Evolutionary conservation across 2,113 vertebrate genomes (phyloP).

Genomic region (Oncorhynchus gorbuscha): DNA sequence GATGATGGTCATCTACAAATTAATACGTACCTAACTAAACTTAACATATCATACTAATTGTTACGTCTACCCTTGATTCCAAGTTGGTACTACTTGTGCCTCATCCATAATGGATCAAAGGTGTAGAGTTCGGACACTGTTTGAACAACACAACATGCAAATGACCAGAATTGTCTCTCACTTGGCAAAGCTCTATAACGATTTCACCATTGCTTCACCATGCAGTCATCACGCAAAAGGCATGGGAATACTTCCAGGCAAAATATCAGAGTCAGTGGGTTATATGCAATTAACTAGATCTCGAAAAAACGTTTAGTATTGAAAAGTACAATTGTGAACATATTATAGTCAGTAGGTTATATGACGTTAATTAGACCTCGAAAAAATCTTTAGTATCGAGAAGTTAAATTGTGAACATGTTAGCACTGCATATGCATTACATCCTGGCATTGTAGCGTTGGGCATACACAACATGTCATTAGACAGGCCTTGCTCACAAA

Average conservation of each 20-base stretch:
- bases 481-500: conserved; percentile 18
- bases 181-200: background rate
- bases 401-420: background rate
- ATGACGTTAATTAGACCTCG: background rate
- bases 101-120: conserved; percentile 79
- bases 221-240: no score
- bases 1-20: no score
- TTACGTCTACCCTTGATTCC: no score
- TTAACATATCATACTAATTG: no score
- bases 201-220: no score
- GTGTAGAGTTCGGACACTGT: conserved; percentile 69
- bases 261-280: no score
- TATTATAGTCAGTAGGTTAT: background rate
- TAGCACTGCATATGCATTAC: conserved; percentile 9
- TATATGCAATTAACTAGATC: background rate
- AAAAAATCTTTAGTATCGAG: background rate
- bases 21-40: no score
- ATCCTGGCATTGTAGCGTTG: conserved; percentile 28
- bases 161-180: conserved; percentile 56
- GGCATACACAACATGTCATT: background rate
- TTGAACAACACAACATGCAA: conserved; percentile 74
- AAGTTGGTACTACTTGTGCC: conserved; percentile 48
- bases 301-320: background rate
- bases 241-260: no score
- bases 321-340: background rate